phyloP scores from a whole-genome alignment of 2,888 invertebrate genomes.

The Drosophila birchii region DNA sequence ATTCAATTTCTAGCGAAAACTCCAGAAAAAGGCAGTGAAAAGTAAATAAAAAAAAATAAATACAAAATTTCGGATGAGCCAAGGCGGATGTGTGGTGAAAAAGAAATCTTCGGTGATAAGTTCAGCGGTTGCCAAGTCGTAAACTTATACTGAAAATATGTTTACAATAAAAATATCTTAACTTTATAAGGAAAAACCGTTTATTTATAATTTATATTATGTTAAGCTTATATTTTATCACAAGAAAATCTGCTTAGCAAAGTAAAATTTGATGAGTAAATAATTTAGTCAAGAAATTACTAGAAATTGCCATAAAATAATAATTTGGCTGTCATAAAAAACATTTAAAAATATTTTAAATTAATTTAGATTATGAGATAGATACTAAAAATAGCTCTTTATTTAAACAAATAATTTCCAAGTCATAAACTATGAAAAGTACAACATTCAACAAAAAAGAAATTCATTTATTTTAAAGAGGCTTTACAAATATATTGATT shows the following conservation, averaged over 20 bases:
- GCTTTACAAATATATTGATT: background rate
- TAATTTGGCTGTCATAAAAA: background rate
- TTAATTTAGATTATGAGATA: background rate
- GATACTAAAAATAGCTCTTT: background rate
- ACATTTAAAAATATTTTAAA: background rate
- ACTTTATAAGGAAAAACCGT: background rate
- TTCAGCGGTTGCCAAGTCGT: slow-evolving; percentile 12
- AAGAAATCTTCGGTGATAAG: slow-evolving; percentile 35
- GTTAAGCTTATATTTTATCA: background rate
- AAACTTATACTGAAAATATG: background rate
- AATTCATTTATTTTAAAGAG: background rate
- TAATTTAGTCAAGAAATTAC: background rate
- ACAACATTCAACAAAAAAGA: background rate
- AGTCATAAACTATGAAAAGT: background rate
- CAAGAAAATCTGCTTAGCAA: too few species aligned
- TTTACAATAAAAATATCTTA: background rate
- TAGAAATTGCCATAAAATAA: too few species aligned
- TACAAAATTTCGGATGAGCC: slow-evolving; percentile 35
- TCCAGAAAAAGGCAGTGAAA: slow-evolving; percentile 42
- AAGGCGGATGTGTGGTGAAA: slow-evolving; percentile 42
- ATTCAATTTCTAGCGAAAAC: slow-evolving; percentile 64
- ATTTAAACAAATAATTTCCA: background rate
- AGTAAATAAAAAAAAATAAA: slow-evolving; percentile 41
- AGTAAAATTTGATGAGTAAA: background rate
- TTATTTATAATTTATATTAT: background rate